Percentiles rank a stretch among this genome's conserved stretches.
Evolutionary conservation across 2,797 vertebrate species (phyloP).

Genomic region (Aphelocoma californica): DNA sequence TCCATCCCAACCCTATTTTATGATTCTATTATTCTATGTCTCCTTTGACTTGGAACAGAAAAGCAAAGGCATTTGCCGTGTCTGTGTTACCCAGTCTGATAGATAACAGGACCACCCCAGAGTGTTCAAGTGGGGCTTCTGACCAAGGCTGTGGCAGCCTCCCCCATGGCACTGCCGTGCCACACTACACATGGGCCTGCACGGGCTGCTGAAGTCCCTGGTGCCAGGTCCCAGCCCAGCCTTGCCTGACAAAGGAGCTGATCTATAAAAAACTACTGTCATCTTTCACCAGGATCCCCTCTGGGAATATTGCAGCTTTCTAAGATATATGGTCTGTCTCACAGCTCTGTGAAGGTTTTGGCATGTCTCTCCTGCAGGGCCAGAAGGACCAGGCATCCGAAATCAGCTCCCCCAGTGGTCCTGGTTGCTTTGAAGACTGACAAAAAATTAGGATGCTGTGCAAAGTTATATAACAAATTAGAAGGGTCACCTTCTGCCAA

Average conservation of each 20-base stretch:
- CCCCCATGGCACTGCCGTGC: background rate
- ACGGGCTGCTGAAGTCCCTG: background rate
- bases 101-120: background rate
- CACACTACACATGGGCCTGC: background rate
- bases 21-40: background rate
- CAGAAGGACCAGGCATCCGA: background rate
- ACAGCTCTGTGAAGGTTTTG: background rate
- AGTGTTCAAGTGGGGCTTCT: background rate
- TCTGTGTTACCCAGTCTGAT: background rate
- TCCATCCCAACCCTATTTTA: background rate
- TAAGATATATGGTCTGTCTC: background rate
- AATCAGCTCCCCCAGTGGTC: background rate
- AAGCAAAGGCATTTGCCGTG: background rate
- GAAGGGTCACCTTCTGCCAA: background rate
- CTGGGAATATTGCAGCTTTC: background rate
- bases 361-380: rapidly evolving
- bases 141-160: background rate
- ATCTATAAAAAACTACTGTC: background rate
- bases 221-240: background rate
- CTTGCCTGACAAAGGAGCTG: background rate
- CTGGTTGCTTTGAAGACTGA: background rate
- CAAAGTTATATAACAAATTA: background rate
- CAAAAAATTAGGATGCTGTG: background rate
- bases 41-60: background rate
- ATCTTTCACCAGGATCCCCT: background rate